A percentile compares a stretch with the other conserved stretches of the same genome.
Conservation (phyloP, 2,113 vertebrate genomes). For the Larimichthys polyactis region DNA sequence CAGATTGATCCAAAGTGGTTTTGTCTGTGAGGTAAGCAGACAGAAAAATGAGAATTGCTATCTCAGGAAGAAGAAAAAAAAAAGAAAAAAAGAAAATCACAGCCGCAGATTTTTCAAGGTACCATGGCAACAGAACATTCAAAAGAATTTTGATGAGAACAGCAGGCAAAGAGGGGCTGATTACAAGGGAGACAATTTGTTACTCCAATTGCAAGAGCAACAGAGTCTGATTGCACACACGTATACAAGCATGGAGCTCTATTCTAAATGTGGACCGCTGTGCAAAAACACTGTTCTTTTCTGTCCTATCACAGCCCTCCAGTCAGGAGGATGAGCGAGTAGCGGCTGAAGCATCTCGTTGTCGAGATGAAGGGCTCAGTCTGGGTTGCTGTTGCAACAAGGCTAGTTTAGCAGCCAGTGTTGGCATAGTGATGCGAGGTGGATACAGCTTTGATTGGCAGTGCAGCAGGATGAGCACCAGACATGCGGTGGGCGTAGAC, state of each 20-base stretch:
- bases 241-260: conserved; percentile 39
- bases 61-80: conserved; percentile 65
- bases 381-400: conserved; percentile 15
- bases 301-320: conserved; percentile 38
- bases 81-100: conserved; percentile 65
- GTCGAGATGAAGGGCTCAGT: conserved; percentile 58
- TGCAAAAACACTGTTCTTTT: conserved; percentile 44
- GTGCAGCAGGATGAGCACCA: conserved; percentile 33
- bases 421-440: conserved; percentile 44
- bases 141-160: conserved; percentile 86
- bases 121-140: conserved; percentile 86
- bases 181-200: conserved; percentile 83
- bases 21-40: conserved; percentile 61
- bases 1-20: conserved; percentile 61
- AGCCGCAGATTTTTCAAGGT: conserved; percentile 82
- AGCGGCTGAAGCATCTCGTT: conserved; percentile 22
- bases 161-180: conserved; percentile 78
- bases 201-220: conserved; percentile 75
- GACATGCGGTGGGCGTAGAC: conserved; percentile 31
- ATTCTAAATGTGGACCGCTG: conserved; percentile 47
- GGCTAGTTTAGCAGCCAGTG: conserved; percentile 33
- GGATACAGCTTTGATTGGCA: conserved; percentile 53
- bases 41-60: conserved; percentile 67
- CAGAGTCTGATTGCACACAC: conserved; percentile 74
- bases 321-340: conserved; percentile 33